phyloP scores from a whole-genome alignment of 2,888 invertebrate genomes.

The Tortricodes alternella region DNA sequence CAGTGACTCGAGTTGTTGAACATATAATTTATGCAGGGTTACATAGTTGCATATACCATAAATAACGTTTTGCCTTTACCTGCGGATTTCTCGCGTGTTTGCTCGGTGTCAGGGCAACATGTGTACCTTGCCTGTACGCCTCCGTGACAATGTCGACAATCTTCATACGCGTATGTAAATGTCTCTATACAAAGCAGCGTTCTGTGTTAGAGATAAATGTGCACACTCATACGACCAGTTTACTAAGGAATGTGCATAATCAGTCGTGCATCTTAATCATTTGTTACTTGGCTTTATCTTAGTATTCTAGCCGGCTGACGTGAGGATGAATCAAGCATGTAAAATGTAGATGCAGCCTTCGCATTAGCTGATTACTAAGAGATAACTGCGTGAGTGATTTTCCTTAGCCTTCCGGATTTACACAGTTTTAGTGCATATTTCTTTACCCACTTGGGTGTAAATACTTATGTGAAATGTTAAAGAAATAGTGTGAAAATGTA shows the following conservation, averaged over 20 bases:
- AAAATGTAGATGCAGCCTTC: conserved; percentile 25
- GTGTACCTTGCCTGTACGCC: not conserved
- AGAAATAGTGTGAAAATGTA: not conserved
- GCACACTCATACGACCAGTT: conserved; percentile 20
- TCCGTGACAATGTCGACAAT: conserved; percentile 21
- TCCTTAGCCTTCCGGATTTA: conserved; percentile 22
- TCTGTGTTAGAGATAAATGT: conserved; percentile 15
- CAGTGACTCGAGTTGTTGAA: not conserved
- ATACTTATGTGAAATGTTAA: not conserved
- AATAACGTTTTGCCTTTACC: conserved; percentile 1
- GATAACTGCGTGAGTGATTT: conserved; percentile 28
- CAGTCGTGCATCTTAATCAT: conserved; percentile 30
- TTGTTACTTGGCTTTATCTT: conserved; percentile 25
- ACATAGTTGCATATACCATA: conserved; percentile 1
- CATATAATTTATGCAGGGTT: conserved; percentile 1
- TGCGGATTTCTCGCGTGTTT: not conserved
- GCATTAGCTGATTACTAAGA: conserved; percentile 24
- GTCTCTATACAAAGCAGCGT: not conserved
- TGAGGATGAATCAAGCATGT: conserved; percentile 29
- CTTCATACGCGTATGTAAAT: conserved; percentile 21
- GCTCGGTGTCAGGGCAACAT: conserved; percentile 6
- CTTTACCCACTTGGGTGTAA: not conserved
- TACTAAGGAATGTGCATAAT: conserved; percentile 30
- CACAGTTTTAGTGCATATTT: conserved; percentile 6
- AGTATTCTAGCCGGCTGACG: conserved; percentile 27